Evolutionary conservation across 2,888 invertebrate genomes (phyloP).

Genomic region (Mystacides longicornis): DNA sequence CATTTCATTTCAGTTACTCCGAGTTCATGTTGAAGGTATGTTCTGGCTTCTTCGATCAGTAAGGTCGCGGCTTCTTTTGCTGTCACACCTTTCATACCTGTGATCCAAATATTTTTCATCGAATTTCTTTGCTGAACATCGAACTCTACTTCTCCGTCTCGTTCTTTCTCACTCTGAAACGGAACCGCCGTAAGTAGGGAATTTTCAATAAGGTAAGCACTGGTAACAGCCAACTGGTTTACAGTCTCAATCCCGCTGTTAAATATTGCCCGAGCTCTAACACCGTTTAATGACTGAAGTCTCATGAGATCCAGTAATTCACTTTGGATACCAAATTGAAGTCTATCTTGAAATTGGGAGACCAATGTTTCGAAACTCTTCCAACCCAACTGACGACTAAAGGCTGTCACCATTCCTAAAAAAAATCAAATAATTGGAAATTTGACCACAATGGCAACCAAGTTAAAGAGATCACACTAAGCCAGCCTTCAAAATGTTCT

Average conservation of each 20-base stretch:
- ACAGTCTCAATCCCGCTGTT: slow-evolving; percentile 74
- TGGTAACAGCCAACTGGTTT: slow-evolving; percentile 69
- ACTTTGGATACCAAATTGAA: slow-evolving; percentile 89
- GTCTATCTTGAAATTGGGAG: slow-evolving; percentile 86
- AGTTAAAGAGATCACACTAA: no score
- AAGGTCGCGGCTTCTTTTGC: slow-evolving; percentile 73
- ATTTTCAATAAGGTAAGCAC: slow-evolving; percentile 62
- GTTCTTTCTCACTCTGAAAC: slow-evolving; percentile 75
- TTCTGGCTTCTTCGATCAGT: slow-evolving; percentile 71
- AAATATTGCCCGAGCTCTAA: slow-evolving; percentile 75
- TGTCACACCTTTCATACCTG: slow-evolving; percentile 72
- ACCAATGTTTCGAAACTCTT: slow-evolving; percentile 80
- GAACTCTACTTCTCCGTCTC: slow-evolving; percentile 59
- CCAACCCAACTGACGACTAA: slow-evolving; percentile 91
- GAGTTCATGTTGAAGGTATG: slow-evolving; percentile 62
- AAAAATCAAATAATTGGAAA: no score
- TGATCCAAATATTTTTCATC: slow-evolving; percentile 67
- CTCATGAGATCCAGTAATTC: slow-evolving; percentile 89
- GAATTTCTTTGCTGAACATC: slow-evolving; percentile 60
- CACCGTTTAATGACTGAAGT: slow-evolving; percentile 73
- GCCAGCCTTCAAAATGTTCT: no score
- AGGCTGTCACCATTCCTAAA: slow-evolving; percentile 91
- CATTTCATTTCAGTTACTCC: slow-evolving; percentile 65
- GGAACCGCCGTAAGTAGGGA: slow-evolving; percentile 71
- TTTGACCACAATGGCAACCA: no score